A percentile compares a stretch with the other conserved stretches of the same genome.
These are phyloP conservation scores for Muscidifurax raptorellus DNA, from an alignment of 1,140 invertebrate species.

Conservation along the genomic window DNA sequence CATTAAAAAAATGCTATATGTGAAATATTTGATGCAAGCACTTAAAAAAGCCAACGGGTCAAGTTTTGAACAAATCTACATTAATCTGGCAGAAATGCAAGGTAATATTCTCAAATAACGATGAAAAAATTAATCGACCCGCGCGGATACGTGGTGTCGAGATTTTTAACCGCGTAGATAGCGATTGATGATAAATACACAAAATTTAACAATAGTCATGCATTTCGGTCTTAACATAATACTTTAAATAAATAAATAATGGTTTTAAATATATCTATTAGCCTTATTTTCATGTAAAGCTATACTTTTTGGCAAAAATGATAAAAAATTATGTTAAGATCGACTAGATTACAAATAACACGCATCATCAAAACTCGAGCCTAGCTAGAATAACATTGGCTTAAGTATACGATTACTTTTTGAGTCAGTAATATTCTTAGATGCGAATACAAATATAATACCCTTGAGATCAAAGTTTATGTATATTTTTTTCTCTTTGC, in stretches of 20 bases:
- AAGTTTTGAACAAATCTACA: neutral
- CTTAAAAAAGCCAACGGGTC: neutral
- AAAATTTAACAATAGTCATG: constrained; percentile 48
- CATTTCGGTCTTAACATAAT: constrained; percentile 63
- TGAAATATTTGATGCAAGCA: neutral
- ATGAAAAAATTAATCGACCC: constrained; percentile 16
- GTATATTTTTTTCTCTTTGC: neutral
- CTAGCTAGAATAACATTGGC: constrained; percentile 25
- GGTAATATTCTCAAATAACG: constrained; percentile 3
- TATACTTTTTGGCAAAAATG: neutral
- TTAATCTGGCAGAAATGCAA: neutral
- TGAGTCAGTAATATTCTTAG: neutral
- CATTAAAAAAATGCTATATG: neutral
- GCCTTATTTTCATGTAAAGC: neutral
- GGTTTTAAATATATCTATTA: neutral
- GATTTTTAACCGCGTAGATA: neutral
- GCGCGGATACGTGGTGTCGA: neutral
- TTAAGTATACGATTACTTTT: neutral
- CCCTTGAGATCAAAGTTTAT: neutral
- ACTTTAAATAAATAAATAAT: constrained; percentile 49
- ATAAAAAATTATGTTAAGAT: neutral
- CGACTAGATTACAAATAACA: constrained; percentile 13
- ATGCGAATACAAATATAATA: neutral
- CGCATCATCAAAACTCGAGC: neutral
- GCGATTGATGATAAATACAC: constrained; percentile 11